Percentiles rank a stretch among this genome's conserved stretches.
Conservation (phyloP, 2,113 vertebrate genomes). For the Myotis yumanensis region DNA sequence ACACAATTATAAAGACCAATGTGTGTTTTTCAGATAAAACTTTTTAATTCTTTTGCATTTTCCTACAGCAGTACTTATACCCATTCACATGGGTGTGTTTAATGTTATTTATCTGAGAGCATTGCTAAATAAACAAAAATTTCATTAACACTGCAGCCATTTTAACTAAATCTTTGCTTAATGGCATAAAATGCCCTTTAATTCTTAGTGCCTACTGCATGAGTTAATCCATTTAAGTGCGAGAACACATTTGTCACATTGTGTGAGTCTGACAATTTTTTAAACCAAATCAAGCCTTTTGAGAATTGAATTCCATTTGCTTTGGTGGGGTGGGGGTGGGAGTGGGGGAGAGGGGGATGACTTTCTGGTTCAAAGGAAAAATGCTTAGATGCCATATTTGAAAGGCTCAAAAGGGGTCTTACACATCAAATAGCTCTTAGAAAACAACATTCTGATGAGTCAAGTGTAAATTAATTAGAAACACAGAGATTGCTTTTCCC, state of each 20-base stretch:
- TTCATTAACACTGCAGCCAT: constrained; percentile 27
- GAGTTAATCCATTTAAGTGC: constrained; percentile 60
- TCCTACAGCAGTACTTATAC: neutral
- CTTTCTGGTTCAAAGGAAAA: constrained; percentile 76
- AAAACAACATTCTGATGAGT: constrained; percentile 73
- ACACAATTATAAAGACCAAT: neutral
- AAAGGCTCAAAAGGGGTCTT: constrained; percentile 69
- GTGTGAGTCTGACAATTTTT: constrained; percentile 59
- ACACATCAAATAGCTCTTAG: constrained; percentile 74
- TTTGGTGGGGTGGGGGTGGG: neutral
- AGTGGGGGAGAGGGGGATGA: neutral
- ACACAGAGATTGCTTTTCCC: constrained; percentile 68
- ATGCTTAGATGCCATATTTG: constrained; percentile 76
- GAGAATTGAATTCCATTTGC: constrained; percentile 75
- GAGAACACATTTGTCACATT: constrained; percentile 65
- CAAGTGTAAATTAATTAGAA: constrained; percentile 80
- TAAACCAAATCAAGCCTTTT: constrained; percentile 66
- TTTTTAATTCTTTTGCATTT: constrained; percentile 26
- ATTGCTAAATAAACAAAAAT: constrained; percentile 56
- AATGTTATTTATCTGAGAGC: constrained; percentile 3
- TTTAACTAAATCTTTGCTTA: constrained; percentile 60
- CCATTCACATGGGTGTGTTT: neutral
- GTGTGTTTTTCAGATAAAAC: constrained; percentile 49
- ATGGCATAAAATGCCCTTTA: constrained; percentile 49
- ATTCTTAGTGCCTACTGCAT: neutral